Evolutionary conservation across 2,113 vertebrate species (phyloP).

Genomic region (Syngnathus scovelli): DNA sequence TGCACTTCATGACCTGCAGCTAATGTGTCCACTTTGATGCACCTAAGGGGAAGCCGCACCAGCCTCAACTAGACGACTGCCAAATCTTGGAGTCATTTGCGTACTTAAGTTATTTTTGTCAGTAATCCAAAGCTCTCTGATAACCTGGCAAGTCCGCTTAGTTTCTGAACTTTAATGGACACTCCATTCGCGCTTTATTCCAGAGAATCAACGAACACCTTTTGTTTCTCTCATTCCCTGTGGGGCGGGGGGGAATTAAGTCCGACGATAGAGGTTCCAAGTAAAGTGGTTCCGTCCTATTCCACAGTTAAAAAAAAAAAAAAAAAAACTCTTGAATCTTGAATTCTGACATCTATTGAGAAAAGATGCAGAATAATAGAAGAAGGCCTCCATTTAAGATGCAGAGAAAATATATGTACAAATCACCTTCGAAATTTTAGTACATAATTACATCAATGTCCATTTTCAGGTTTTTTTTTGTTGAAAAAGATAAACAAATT

Average conservation of each 20-base stretch:
- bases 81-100: background rate
- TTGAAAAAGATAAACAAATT: too few species aligned
- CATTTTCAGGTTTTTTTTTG: too few species aligned
- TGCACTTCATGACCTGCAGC: background rate
- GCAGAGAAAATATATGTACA: too few species aligned
- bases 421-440: too few species aligned
- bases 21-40: background rate
- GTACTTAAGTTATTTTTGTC: background rate
- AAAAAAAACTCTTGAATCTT: too few species aligned
- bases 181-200: background rate
- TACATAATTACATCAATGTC: too few species aligned
- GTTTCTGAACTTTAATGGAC: background rate
- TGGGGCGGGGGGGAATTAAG: background rate
- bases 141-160: background rate
- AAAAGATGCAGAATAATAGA: too few species aligned
- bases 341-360: too few species aligned
- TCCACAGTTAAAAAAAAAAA: background rate
- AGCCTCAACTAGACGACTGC: background rate
- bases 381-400: too few species aligned
- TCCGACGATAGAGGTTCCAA: background rate
- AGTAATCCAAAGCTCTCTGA: constrained; percentile 7
- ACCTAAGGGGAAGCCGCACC: background rate
- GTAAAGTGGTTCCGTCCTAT: background rate
- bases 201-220: background rate
- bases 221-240: background rate